Conservation (phyloP, 2,888 invertebrate genomes). For the Leptinotarsa juncta region DNA sequence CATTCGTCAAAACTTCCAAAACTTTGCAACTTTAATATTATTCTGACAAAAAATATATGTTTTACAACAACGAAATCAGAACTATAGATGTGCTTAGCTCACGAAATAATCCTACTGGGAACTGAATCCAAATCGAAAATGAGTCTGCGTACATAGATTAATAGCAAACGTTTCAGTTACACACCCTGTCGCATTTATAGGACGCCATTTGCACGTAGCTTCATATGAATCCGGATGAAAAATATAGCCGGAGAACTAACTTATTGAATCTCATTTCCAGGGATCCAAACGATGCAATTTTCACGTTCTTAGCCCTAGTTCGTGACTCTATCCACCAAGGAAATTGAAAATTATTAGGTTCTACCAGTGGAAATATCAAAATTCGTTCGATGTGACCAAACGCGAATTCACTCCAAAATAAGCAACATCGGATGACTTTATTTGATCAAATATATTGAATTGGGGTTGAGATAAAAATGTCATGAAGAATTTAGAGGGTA, state of each 20-base stretch:
- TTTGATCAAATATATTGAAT: too few species aligned
- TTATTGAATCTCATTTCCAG: constrained; percentile 63
- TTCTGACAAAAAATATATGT: too few species aligned
- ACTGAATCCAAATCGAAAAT: too few species aligned
- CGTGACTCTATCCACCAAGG: constrained; percentile 53
- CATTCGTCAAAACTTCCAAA: too few species aligned
- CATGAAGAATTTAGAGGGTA: too few species aligned
- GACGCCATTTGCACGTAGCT: constrained; percentile 59
- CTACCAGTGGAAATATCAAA: constrained; percentile 28
- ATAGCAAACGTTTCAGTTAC: neutral
- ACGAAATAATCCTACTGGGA: too few species aligned
- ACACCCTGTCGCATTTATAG: constrained; percentile 16
- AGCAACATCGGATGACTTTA: neutral
- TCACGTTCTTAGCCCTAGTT: constrained; percentile 60
- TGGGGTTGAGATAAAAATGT: too few species aligned
- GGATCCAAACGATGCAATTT: constrained; percentile 60
- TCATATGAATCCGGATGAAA: constrained; percentile 59
- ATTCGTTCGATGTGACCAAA: constrained; percentile 2
- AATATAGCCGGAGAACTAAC: constrained; percentile 61
- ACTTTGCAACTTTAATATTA: too few species aligned
- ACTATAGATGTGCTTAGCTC: too few species aligned
- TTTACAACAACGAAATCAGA: too few species aligned
- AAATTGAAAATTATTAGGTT: constrained; percentile 41
- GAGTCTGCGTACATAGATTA: too few species aligned
- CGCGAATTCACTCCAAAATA: neutral